These are phyloP conservation scores for Piscicola geometra DNA, from an alignment of 2,888 invertebrate genomes.

Conservation along the genomic window DNA sequence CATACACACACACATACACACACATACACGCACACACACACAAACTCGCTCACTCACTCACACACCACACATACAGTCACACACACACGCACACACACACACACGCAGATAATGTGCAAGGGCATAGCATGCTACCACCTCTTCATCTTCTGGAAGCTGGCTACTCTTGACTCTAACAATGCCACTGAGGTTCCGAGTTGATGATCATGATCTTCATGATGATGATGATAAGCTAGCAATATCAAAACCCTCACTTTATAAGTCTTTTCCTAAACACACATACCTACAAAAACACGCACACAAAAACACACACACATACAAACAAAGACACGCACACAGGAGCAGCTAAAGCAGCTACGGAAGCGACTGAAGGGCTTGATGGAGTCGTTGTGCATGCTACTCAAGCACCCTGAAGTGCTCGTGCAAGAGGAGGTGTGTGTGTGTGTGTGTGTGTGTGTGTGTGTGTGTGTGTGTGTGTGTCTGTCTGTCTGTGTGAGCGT, in stretches of 20 bases:
- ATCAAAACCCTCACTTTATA: too few species aligned
- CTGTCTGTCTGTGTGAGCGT: constrained; percentile 7
- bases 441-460: neutral
- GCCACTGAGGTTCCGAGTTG: constrained; percentile 47
- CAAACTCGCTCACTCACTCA: too few species aligned
- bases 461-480: constrained; percentile 37
- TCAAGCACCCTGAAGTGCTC: constrained; percentile 65
- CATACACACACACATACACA: too few species aligned
- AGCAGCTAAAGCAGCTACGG: constrained; percentile 61
- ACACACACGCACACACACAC: too few species aligned
- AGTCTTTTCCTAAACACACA: too few species aligned
- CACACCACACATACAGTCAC: too few species aligned
- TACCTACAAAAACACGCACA: too few species aligned
- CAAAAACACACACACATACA: too few species aligned
- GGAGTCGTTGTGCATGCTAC: constrained; percentile 67
- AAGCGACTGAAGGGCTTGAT: constrained; percentile 72
- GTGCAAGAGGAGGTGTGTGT: constrained; percentile 66
- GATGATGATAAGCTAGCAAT: too few species aligned
- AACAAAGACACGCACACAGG: constrained; percentile 41
- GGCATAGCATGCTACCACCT: constrained; percentile 78
- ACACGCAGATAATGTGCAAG: constrained; percentile 51
- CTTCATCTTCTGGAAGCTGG: constrained; percentile 81
- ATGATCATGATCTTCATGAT: too few species aligned
- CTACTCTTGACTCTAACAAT: constrained; percentile 70
- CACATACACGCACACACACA: too few species aligned